phyloP scores from a whole-genome alignment of 1,140 invertebrate species.

The Apis laboriosa region DNA sequence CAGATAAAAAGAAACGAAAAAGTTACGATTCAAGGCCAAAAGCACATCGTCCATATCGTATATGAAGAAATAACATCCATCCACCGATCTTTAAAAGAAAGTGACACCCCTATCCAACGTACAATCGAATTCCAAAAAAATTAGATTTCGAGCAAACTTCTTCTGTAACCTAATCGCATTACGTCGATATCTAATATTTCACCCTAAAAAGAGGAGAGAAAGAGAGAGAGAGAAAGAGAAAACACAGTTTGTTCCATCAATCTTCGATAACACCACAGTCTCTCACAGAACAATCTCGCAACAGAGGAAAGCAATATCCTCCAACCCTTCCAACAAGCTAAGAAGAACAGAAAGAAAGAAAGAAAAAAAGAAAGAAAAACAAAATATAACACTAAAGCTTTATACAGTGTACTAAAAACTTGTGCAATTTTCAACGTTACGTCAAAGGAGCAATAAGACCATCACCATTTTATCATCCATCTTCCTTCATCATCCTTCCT shows the following conservation, averaged over 20 bases:
- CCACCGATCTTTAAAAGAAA: neutral
- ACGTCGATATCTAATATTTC: slow-evolving; percentile 2
- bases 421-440: neutral
- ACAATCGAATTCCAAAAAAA: slow-evolving; percentile 2
- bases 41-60: neutral
- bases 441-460: neutral
- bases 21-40: neutral
- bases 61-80: neutral
- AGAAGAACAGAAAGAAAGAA: neutral
- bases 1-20: neutral
- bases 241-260: neutral
- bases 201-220: neutral
- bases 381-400: neutral
- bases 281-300: neutral
- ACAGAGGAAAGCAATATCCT: neutral
- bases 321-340: neutral
- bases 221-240: neutral
- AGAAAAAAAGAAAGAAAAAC: neutral
- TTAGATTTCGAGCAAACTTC: neutral
- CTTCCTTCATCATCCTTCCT: neutral
- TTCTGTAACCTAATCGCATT: neutral
- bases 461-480: neutral
- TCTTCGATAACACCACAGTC: neutral
- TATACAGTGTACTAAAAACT: neutral
- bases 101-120: neutral